A percentile compares a stretch with the other conserved stretches of the same genome.
Evolutionary conservation across 2,797 vertebrate genomes (phyloP).

Genomic region (Malacoraja senta): DNA sequence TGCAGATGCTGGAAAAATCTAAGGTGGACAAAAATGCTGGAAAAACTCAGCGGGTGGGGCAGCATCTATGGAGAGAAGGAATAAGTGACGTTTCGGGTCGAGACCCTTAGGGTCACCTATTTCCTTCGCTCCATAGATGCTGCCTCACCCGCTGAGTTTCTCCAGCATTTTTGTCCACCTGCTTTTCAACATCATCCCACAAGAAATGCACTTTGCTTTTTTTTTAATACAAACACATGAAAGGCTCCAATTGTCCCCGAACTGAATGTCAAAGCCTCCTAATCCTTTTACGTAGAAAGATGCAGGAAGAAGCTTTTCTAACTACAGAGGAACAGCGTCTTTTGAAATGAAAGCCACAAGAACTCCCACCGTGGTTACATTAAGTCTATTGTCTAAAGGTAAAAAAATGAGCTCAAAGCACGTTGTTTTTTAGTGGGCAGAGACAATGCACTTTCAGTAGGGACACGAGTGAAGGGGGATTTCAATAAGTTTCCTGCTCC

Average conservation of each 20-base stretch:
- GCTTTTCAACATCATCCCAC: neutral
- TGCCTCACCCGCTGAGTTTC: too few relatives aligned
- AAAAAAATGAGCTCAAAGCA: neutral
- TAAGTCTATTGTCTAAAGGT: neutral
- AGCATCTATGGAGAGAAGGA: too few relatives aligned
- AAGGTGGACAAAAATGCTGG: too few relatives aligned
- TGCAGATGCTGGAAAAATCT: too few relatives aligned
- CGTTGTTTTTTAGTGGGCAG: neutral
- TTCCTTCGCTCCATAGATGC: too few relatives aligned
- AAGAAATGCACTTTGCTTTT: neutral
- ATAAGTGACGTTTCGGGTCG: too few relatives aligned
- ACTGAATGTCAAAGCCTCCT: neutral
- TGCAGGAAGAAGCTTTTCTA: neutral
- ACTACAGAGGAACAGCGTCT: neutral
- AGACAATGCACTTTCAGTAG: neutral
- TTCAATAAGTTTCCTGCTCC: neutral
- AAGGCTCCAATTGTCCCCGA: neutral
- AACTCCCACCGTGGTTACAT: neutral
- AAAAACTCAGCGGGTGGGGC: too few relatives aligned
- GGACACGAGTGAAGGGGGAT: neutral
- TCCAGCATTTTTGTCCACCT: too few relatives aligned
- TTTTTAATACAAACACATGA: neutral
- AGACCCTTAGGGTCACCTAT: too few relatives aligned
- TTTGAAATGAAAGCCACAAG: neutral
- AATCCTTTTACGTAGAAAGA: neutral